A percentile compares a stretch with the other conserved stretches of the same genome.
phyloP scores from a whole-genome alignment of 2,888 invertebrate species.

The Conistra vaccinii region DNA sequence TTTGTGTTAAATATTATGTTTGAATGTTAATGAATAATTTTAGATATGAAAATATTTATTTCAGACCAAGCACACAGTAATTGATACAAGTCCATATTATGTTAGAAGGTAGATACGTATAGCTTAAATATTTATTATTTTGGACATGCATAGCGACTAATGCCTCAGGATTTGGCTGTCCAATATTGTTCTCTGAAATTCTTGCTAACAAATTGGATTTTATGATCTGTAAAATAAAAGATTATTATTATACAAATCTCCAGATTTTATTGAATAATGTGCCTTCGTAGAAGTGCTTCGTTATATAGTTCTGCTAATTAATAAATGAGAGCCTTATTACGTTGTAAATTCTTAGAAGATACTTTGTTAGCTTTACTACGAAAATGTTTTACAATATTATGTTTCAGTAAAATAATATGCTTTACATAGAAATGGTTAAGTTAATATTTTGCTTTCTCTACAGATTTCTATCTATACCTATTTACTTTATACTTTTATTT shows the following conservation, averaged over 20 bases:
- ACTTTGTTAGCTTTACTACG: neutral
- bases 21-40: slow-evolving; percentile 1
- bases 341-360: neutral
- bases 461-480: neutral
- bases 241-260: no score
- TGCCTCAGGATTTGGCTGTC: no score
- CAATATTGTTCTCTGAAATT: neutral
- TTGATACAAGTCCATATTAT: no score
- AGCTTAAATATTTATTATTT: no score
- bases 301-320: neutral
- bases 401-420: slow-evolving; percentile 3
- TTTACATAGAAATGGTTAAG: neutral
- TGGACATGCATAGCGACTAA: no score
- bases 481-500: neutral
- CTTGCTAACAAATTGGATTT: neutral
- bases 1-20: neutral
- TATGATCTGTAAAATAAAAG: no score
- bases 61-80: no score
- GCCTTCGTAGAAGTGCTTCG: neutral
- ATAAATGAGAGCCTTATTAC: neutral
- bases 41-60: no score
- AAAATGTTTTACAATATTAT: neutral
- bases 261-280: neutral
- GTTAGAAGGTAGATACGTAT: no score
- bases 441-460: neutral